Conservation (phyloP, 1,140 invertebrate genomes). For the Apis mellifera region DNA sequence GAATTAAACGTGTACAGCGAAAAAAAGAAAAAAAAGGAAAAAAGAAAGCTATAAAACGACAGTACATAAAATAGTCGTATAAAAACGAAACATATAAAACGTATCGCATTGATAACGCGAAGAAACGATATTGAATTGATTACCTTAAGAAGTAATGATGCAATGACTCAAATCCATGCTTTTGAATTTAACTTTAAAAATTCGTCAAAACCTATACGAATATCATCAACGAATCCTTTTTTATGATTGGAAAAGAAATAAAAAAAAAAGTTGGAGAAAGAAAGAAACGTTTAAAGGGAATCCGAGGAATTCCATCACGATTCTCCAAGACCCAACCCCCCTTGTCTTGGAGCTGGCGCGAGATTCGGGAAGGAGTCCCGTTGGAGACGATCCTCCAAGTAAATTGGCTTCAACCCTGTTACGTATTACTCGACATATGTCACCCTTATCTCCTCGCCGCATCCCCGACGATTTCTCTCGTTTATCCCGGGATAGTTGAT, state of each 20-base stretch:
- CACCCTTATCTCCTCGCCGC: conserved; percentile 39
- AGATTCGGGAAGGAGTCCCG: not conserved
- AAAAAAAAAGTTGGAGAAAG: too few relatives aligned
- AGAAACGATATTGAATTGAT: too few relatives aligned
- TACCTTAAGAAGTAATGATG: too few relatives aligned
- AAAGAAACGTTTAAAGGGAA: not conserved
- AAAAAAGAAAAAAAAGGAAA: not conserved
- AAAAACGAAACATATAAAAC: conserved; percentile 1
- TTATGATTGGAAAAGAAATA: too few relatives aligned
- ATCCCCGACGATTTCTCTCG: conserved; percentile 33
- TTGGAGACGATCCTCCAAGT: conserved; percentile 18
- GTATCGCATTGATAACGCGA: too few relatives aligned
- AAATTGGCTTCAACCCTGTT: conserved; percentile 43
- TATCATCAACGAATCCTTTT: too few relatives aligned
- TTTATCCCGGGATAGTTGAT: conserved; percentile 32
- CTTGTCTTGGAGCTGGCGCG: too few relatives aligned
- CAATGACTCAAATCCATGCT: too few relatives aligned
- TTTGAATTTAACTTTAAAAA: too few relatives aligned
- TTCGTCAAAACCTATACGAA: too few relatives aligned
- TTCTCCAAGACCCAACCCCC: too few relatives aligned
- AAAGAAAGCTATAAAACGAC: not conserved
- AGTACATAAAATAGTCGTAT: conserved; percentile 24
- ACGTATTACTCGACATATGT: conserved; percentile 53
- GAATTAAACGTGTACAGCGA: conserved; percentile 24
- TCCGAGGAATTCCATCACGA: not conserved